Conservation (phyloP, 2,888 invertebrate genomes). For the Phyllotreta cruciferae region DNA sequence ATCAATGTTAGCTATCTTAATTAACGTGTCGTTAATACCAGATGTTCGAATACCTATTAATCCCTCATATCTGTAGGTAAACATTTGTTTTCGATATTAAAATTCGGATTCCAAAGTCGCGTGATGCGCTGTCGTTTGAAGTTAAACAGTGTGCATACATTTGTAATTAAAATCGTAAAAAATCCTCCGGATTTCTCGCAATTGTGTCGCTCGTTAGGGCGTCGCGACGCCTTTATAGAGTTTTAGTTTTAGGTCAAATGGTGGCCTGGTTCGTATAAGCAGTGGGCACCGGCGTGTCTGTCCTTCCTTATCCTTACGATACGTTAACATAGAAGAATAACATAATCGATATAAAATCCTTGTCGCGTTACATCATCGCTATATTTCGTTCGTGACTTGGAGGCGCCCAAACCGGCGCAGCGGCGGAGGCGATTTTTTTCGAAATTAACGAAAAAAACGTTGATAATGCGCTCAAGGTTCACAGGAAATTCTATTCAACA, state of each 20-base stretch:
- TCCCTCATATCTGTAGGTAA: too few species aligned
- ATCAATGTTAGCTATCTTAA: too few species aligned
- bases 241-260: conserved; percentile 15
- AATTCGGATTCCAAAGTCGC: too few species aligned
- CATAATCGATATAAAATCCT: conserved; percentile 35
- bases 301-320: too few species aligned
- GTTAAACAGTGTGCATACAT: too few species aligned
- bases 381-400: conserved; percentile 26
- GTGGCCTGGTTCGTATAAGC: background rate
- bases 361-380: conserved; percentile 37
- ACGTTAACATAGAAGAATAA: background rate
- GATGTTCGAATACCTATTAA: too few species aligned
- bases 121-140: too few species aligned
- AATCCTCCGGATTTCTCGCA: background rate
- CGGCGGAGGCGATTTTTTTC: conserved; percentile 20
- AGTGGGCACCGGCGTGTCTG: conserved; percentile 23
- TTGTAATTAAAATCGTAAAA: background rate
- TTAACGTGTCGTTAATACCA: too few species aligned
- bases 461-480: too few species aligned
- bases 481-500: too few species aligned
- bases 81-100: too few species aligned
- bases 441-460: too few species aligned
- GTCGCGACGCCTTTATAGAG: background rate
- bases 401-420: conserved; percentile 32
- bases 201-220: background rate